A percentile compares a stretch with the other conserved stretches of the same genome.
Evolutionary conservation across 2,888 invertebrate genomes (phyloP).

Genomic region (Dascillus cervinus): DNA sequence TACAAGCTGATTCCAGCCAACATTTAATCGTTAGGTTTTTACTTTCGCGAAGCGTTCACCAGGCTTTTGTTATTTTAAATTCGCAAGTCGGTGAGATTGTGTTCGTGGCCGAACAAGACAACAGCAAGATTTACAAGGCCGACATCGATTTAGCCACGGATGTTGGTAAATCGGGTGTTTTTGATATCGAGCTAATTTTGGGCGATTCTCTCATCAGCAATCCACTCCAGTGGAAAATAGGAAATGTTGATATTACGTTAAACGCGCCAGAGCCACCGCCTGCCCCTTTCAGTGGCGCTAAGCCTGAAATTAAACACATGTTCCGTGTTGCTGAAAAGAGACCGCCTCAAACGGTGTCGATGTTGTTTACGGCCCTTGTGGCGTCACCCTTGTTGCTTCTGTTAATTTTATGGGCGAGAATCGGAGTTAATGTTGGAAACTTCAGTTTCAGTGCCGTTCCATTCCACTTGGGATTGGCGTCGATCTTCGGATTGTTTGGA

Average conservation of each 20-base stretch:
- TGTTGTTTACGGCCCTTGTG: conserved; percentile 80
- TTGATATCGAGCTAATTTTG: conserved; percentile 74
- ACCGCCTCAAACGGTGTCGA: conserved; percentile 80
- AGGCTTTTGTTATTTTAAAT: conserved; percentile 77
- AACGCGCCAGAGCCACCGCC: conserved; percentile 27
- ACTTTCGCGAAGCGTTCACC: conserved; percentile 70
- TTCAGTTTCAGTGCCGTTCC: conserved; percentile 77
- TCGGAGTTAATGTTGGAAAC: conserved; percentile 80
- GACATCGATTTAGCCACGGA: conserved; percentile 78
- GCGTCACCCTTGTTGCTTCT: conserved; percentile 76
- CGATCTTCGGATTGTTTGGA: conserved; percentile 79
- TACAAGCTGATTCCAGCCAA: conserved; percentile 86
- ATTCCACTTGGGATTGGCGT: conserved; percentile 86
- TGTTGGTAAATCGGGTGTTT: conserved; percentile 70
- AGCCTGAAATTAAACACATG: conserved; percentile 63
- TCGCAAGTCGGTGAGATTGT: conserved; percentile 74
- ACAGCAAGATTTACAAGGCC: conserved; percentile 70
- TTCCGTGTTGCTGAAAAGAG: conserved; percentile 90
- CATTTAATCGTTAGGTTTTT: conserved; percentile 71
- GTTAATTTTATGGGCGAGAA: conserved; percentile 74
- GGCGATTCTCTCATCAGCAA: conserved; percentile 89
- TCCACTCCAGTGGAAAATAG: conserved; percentile 82
- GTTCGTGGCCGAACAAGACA: conserved; percentile 87
- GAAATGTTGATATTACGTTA: conserved; percentile 69
- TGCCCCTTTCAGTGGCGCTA: conserved; percentile 39